phyloP scores from a whole-genome alignment of 2,797 vertebrate species.

The Rhinatrema bivittatum region DNA sequence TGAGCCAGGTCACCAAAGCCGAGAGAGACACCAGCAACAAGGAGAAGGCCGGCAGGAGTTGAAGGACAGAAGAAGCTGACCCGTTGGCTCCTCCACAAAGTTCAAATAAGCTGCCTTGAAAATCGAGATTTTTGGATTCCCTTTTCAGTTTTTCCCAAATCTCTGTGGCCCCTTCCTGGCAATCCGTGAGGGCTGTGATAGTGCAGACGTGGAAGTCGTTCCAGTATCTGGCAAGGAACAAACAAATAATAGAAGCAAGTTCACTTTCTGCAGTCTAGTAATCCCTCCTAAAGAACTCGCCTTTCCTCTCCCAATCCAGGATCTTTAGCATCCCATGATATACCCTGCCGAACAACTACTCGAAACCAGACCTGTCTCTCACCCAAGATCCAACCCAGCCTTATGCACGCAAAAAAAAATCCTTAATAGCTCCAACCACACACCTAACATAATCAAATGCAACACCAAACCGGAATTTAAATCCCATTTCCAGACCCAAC shows the following conservation, averaged over 20 bases:
- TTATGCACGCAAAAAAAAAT: too few species aligned
- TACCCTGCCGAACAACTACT: too few species aligned
- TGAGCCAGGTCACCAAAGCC: slow-evolving; percentile 78
- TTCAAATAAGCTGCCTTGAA: slow-evolving; percentile 94
- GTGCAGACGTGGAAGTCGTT: slow-evolving; percentile 93
- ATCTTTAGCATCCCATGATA: too few species aligned
- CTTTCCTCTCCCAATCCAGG: not conserved
- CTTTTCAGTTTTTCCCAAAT: slow-evolving; percentile 96
- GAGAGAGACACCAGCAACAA: slow-evolving; percentile 71
- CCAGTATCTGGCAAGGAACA: slow-evolving; percentile 78
- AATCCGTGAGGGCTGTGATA: slow-evolving; percentile 88
- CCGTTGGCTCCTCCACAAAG: slow-evolving; percentile 79
- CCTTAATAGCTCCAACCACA: too few species aligned
- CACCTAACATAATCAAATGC: too few species aligned
- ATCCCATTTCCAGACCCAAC: too few species aligned
- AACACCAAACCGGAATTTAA: too few species aligned
- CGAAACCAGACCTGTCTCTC: too few species aligned
- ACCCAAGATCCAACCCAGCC: too few species aligned
- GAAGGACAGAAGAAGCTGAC: slow-evolving; percentile 45
- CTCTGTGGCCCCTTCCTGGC: slow-evolving; percentile 90
- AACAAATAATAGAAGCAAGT: slow-evolving; percentile 15
- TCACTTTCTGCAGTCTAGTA: slow-evolving; percentile 1
- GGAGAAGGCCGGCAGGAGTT: slow-evolving; percentile 49
- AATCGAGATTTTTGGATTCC: slow-evolving; percentile 91
- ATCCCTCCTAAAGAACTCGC: not conserved